Conservation (phyloP, 2,888 invertebrate genomes). For the Molorchus minor region DNA sequence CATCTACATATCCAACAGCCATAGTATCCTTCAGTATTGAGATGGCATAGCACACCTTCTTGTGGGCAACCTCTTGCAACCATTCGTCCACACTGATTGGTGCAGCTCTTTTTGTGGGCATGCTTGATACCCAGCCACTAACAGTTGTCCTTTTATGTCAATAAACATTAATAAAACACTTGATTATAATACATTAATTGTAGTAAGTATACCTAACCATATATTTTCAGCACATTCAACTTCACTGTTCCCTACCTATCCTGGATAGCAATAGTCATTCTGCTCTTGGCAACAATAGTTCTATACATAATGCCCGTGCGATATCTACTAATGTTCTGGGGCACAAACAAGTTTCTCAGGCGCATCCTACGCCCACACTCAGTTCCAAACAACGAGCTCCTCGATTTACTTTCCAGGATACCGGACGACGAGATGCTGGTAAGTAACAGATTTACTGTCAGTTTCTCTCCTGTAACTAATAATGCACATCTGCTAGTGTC, state of each 20-base stretch:
- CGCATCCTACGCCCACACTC: conserved; percentile 92
- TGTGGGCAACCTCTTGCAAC: too few relatives aligned
- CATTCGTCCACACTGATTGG: too few relatives aligned
- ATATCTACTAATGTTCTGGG: conserved; percentile 92
- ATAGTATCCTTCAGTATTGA: too few relatives aligned
- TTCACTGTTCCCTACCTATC: conserved; percentile 97
- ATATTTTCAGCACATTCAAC: conserved; percentile 87
- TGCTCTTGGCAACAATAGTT: conserved; percentile 78
- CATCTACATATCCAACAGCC: too few relatives aligned
- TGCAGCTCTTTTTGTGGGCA: too few relatives aligned
- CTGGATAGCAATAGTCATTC: conserved; percentile 85
- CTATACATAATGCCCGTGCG: conserved; percentile 90
- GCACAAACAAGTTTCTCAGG: conserved; percentile 92
- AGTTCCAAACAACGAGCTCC: conserved; percentile 95
- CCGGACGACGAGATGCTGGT: conserved; percentile 95
- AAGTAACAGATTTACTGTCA: conserved; percentile 58
- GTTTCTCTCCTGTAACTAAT: conserved; percentile 29
- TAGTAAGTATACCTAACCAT: too few relatives aligned
- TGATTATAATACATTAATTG: too few relatives aligned
- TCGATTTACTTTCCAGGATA: conserved; percentile 93
- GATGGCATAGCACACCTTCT: too few relatives aligned
- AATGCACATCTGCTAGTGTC: conserved; percentile 44
- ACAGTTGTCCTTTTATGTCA: too few relatives aligned
- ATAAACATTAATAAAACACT: too few relatives aligned
- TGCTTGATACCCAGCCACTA: too few relatives aligned